Conservation (phyloP, 2,113 vertebrate genomes). For the Formicarius rufipectus region DNA sequence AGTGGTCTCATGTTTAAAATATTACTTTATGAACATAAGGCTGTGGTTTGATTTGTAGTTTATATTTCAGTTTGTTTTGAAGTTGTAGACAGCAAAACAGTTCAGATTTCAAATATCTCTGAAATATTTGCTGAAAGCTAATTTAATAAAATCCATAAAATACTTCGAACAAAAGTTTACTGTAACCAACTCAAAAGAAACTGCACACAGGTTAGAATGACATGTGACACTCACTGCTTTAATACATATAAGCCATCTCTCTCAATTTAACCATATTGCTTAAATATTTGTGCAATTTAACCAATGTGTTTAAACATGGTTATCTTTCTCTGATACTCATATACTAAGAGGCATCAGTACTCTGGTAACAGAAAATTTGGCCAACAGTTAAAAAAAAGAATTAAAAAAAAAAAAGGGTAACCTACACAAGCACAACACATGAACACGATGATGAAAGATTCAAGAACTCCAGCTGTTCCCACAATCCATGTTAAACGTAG, state of each 20-base stretch:
- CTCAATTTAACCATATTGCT: neutral
- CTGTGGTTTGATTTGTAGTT: neutral
- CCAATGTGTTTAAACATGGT: neutral
- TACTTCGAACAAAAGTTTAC: neutral
- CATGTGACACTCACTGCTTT: accelerated
- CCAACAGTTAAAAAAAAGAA: neutral
- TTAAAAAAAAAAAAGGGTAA: neutral
- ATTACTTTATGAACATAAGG: neutral
- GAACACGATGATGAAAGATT: conserved; percentile 89
- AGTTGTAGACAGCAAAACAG: neutral
- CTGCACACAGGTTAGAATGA: neutral
- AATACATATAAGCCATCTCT: neutral
- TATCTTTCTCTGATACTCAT: neutral
- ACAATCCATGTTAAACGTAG: conserved; percentile 96
- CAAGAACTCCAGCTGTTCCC: conserved; percentile 89
- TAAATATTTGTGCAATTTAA: neutral
- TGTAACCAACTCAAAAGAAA: neutral
- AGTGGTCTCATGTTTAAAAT: neutral
- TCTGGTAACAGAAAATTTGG: neutral
- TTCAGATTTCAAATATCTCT: neutral
- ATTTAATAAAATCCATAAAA: neutral
- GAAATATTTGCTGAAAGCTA: neutral
- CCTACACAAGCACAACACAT: conserved; percentile 94
- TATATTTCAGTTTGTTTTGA: neutral
- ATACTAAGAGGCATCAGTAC: neutral